These are phyloP conservation scores for Garrulus glandarius DNA, from an alignment of 2,797 vertebrate species.

Conservation along the genomic window DNA sequence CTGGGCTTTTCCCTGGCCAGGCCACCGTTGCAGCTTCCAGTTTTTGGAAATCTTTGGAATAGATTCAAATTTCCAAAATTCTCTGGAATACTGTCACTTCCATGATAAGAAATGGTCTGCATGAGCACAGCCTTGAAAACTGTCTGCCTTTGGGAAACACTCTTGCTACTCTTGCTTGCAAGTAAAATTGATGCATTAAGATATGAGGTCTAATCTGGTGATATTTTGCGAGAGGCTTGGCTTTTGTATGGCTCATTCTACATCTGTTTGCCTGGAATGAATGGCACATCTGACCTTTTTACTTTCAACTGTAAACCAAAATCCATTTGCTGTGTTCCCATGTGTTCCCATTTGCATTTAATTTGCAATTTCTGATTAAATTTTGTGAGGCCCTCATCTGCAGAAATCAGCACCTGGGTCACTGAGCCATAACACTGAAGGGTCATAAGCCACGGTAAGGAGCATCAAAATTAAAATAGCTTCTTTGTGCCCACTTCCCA, in stretches of 20 bases:
- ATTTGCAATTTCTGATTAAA: neutral
- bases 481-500: neutral
- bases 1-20: neutral
- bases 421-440: neutral
- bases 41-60: neutral
- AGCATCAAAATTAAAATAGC: neutral
- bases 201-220: neutral
- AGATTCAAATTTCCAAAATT: neutral
- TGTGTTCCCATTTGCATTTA: neutral
- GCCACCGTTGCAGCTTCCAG: fast-evolving
- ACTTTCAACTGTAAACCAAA: neutral
- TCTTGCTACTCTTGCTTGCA: neutral
- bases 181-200: neutral
- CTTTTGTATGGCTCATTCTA: neutral
- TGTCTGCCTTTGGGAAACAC: neutral
- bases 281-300: neutral
- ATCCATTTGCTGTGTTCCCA: neutral
- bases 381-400: neutral
- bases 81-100: neutral
- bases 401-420: neutral
- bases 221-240: neutral
- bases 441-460: neutral
- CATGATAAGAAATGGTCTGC: neutral
- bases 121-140: neutral
- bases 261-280: neutral